A percentile compares a stretch with the other conserved stretches of the same genome.
Conservation (phyloP, 2,888 invertebrate genomes). For the Brachypterus glaber region DNA sequence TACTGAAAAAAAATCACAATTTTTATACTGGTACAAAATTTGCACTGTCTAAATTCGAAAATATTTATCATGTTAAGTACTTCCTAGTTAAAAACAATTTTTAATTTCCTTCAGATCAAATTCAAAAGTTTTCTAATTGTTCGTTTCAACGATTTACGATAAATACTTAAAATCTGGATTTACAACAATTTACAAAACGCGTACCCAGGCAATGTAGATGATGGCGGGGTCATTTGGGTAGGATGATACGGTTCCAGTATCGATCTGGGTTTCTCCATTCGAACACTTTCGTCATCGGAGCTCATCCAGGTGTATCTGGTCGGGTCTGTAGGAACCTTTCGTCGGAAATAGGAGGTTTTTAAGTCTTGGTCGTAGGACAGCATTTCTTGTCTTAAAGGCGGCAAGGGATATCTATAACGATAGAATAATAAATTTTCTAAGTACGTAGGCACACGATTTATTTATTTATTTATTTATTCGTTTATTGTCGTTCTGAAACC, state of each 20-base stretch:
- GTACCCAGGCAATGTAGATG: slow-evolving; percentile 5
- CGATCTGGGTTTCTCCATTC: slow-evolving; percentile 60
- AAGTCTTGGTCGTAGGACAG: slow-evolving; percentile 61
- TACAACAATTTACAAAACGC: too few relatives aligned
- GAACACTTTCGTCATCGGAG: slow-evolving; percentile 62
- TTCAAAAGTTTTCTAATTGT: too few relatives aligned
- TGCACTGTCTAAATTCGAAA: not conserved
- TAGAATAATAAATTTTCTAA: too few relatives aligned
- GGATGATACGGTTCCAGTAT: slow-evolving; percentile 31
- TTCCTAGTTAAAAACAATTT: too few relatives aligned
- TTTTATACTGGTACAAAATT: not conserved
- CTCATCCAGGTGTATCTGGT: slow-evolving; percentile 71
- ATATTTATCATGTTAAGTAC: too few relatives aligned
- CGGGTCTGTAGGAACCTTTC: slow-evolving; percentile 68
- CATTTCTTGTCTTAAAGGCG: slow-evolving; percentile 50
- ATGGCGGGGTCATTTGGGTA: slow-evolving; percentile 13
- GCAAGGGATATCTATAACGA: slow-evolving; percentile 50
- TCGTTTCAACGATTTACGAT: too few relatives aligned
- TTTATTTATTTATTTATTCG: too few relatives aligned
- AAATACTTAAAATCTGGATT: too few relatives aligned
- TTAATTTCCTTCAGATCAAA: too few relatives aligned
- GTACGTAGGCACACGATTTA: too few relatives aligned
- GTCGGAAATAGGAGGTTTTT: slow-evolving; percentile 72
- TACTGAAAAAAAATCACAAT: slow-evolving; percentile 43
- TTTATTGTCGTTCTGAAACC: too few relatives aligned